A percentile compares a stretch with the other conserved stretches of the same genome.
phyloP scores from a whole-genome alignment of 2,113 vertebrate genomes.

The Thunnus maccoyii region DNA sequence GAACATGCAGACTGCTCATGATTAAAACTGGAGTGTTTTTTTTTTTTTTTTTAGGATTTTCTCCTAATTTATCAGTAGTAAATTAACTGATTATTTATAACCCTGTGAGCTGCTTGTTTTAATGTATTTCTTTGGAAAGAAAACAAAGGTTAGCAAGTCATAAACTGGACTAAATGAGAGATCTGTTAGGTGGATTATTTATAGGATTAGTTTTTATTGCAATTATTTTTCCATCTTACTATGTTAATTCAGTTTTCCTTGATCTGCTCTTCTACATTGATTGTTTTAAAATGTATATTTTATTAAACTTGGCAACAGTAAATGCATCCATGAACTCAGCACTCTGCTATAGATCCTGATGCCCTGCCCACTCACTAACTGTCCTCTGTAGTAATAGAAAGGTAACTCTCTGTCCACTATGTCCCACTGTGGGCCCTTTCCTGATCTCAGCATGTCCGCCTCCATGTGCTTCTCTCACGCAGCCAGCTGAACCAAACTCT shows the following conservation, averaged over 20 bases:
- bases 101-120: not conserved
- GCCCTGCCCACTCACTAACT: not conserved
- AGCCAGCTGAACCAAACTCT: slow-evolving; percentile 86
- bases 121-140: not conserved
- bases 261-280: not conserved
- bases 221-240: not conserved
- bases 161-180: not conserved
- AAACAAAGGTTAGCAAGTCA: not conserved
- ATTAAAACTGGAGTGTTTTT: not conserved
- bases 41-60: not conserved
- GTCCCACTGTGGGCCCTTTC: slow-evolving; percentile 49
- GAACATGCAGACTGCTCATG: not conserved
- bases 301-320: not conserved
- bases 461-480: slow-evolving; percentile 82
- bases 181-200: too few relatives aligned
- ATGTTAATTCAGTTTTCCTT: not conserved
- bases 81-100: not conserved
- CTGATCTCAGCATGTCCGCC: slow-evolving; percentile 73
- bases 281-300: not conserved
- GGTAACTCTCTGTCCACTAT: slow-evolving; percentile 32
- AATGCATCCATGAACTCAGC: not conserved
- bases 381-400: slow-evolving; percentile 26
- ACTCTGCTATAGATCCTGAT: not conserved
- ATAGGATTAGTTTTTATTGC: not conserved
- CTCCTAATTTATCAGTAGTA: not conserved